phyloP scores from a whole-genome alignment of 2,888 invertebrate genomes.

The Dryadula phaetusa region DNA sequence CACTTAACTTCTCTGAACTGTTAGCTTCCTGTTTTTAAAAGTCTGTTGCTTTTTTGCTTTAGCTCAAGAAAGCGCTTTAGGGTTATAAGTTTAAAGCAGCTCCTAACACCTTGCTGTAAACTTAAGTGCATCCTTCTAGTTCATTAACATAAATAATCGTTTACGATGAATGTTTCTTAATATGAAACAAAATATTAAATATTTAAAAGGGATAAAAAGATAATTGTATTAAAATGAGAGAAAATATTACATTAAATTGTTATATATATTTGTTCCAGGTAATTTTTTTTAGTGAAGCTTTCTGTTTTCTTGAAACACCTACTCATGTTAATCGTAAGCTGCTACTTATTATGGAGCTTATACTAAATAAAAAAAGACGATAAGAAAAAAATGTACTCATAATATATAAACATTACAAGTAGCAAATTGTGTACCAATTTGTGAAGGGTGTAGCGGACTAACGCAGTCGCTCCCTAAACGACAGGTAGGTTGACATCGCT shows the following conservation, averaged over 20 bases:
- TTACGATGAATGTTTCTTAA: slow-evolving; percentile 23
- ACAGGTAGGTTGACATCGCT: slow-evolving; percentile 53
- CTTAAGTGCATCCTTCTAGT: slow-evolving; percentile 52
- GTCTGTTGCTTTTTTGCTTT: slow-evolving; percentile 70
- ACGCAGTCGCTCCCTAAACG: slow-evolving; percentile 44
- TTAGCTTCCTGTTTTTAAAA: slow-evolving; percentile 81
- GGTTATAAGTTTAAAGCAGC: slow-evolving; percentile 78
- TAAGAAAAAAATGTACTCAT: too few species aligned
- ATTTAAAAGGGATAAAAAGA: neutral
- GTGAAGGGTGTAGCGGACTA: neutral
- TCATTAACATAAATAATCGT: slow-evolving; percentile 45
- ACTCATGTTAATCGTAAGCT: too few species aligned
- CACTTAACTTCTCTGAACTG: slow-evolving; percentile 80
- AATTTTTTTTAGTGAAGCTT: too few species aligned
- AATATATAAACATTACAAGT: neutral
- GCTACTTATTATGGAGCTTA: too few species aligned
- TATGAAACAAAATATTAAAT: neutral
- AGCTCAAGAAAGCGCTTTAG: slow-evolving; percentile 69
- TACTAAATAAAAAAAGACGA: too few species aligned
- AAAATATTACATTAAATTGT: too few species aligned
- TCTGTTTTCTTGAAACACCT: too few species aligned
- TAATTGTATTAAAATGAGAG: too few species aligned
- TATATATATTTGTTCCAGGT: too few species aligned
- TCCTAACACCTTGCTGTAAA: slow-evolving; percentile 71
- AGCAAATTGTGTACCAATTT: slow-evolving; percentile 6